Conservation (phyloP, 2,797 vertebrate genomes). For the Columba guinea region DNA sequence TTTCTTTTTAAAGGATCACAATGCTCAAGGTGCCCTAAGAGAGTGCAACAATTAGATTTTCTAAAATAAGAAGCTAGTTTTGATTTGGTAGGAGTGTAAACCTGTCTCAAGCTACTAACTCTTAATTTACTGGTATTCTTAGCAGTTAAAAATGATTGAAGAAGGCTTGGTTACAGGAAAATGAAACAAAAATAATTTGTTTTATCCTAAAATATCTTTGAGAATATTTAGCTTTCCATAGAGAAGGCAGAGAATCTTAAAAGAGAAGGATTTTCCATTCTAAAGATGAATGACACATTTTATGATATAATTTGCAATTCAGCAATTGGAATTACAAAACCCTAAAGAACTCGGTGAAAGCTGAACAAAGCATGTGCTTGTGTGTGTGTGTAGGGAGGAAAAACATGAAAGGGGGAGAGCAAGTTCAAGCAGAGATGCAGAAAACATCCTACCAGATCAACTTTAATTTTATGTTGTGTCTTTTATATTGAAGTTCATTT, state of each 20-base stretch:
- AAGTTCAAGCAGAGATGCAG: neutral
- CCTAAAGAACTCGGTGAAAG: neutral
- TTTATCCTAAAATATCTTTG: neutral
- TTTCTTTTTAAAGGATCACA: neutral
- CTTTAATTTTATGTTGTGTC: slow-evolving; percentile 73
- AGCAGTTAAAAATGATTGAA: slow-evolving; percentile 26
- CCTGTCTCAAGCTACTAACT: slow-evolving; percentile 25
- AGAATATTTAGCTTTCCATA: neutral
- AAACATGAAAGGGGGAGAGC: neutral
- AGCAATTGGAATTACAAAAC: neutral
- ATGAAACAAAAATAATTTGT: neutral
- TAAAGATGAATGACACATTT: neutral
- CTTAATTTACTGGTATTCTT: slow-evolving; percentile 37
- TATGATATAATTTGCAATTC: neutral
- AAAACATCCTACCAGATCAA: slow-evolving; percentile 62
- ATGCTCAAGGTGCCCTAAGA: neutral
- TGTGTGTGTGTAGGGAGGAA: neutral
- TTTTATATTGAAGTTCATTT: slow-evolving; percentile 69
- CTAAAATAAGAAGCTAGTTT: slow-evolving; percentile 3
- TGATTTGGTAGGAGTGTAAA: slow-evolving; percentile 18
- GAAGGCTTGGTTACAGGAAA: neutral
- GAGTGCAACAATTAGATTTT: neutral
- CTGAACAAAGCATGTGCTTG: neutral
- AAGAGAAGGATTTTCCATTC: neutral
- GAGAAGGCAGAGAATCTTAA: neutral